Conservation (phyloP, 2,888 invertebrate species). For the Noctua janthina region DNA sequence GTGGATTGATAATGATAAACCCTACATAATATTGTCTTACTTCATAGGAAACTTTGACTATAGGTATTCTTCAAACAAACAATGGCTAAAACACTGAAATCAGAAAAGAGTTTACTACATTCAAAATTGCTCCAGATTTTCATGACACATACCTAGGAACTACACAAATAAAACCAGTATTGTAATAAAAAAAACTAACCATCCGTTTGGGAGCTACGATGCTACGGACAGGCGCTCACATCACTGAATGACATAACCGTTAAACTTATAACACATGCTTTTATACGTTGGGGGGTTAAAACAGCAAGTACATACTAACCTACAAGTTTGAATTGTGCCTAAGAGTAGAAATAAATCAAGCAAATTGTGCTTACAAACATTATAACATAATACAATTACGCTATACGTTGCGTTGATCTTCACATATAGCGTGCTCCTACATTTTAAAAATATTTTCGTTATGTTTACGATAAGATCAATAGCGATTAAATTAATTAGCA, state of each 20-base stretch:
- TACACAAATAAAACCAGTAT: background rate
- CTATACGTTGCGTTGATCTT: background rate
- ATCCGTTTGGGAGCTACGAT: background rate
- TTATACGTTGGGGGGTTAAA: background rate
- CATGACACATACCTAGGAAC: background rate
- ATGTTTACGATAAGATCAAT: background rate
- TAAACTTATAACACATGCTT: background rate
- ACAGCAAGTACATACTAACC: background rate
- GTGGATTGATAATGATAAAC: background rate
- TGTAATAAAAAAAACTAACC: background rate
- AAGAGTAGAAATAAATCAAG: background rate
- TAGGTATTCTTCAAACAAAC: background rate
- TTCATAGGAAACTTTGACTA: constrained; percentile 2
- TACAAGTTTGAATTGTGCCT: background rate
- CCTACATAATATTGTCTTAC: background rate
- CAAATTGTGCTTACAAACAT: background rate
- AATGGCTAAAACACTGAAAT: background rate
- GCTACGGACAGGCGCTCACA: background rate
- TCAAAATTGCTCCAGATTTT: background rate
- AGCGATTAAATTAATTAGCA: constrained; percentile 2
- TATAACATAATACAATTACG: background rate
- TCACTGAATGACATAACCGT: background rate
- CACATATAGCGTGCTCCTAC: background rate
- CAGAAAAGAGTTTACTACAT: background rate
- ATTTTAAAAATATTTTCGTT: constrained; percentile 9